These are phyloP conservation scores for Sebastes minor DNA, from an alignment of 2,797 vertebrate species.

Conservation along the genomic window DNA sequence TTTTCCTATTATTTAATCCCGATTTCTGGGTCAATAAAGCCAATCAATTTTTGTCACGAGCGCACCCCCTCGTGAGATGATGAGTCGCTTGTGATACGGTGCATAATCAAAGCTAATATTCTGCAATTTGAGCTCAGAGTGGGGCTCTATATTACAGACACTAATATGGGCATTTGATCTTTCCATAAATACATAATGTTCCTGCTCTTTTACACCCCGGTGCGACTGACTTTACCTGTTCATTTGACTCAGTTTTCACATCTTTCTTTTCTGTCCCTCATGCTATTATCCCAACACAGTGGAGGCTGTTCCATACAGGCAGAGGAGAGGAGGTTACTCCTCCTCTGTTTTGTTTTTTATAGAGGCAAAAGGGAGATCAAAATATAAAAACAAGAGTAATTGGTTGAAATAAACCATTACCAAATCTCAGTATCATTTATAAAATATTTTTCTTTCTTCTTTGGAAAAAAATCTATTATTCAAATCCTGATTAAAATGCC, in stretches of 20 bases:
- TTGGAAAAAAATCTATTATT: no score
- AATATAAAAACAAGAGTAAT: no score
- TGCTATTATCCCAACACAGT: neutral
- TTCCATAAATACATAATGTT: slow-evolving; percentile 13
- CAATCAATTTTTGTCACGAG: slow-evolving; percentile 53
- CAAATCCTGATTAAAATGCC: no score
- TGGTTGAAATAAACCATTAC: no score
- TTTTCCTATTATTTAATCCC: slow-evolving; percentile 53
- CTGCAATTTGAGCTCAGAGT: slow-evolving; percentile 47
- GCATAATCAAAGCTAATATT: slow-evolving; percentile 64
- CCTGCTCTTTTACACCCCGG: neutral
- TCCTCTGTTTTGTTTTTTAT: no score
- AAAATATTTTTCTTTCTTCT: no score
- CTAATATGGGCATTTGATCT: slow-evolving; percentile 10
- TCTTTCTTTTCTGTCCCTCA: neutral
- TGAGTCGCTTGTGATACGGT: slow-evolving; percentile 46
- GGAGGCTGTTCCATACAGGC: no score
- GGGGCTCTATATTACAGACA: slow-evolving; percentile 26
- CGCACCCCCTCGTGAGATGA: slow-evolving; percentile 24
- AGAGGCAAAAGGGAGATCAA: no score
- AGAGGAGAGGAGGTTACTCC: no score
- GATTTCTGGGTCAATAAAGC: slow-evolving; percentile 59
- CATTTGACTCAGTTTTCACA: neutral
- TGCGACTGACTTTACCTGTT: slow-evolving; percentile 9
- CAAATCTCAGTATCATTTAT: no score